Conservation (phyloP, 1,140 invertebrate species). For the Bombus polaris region DNA sequence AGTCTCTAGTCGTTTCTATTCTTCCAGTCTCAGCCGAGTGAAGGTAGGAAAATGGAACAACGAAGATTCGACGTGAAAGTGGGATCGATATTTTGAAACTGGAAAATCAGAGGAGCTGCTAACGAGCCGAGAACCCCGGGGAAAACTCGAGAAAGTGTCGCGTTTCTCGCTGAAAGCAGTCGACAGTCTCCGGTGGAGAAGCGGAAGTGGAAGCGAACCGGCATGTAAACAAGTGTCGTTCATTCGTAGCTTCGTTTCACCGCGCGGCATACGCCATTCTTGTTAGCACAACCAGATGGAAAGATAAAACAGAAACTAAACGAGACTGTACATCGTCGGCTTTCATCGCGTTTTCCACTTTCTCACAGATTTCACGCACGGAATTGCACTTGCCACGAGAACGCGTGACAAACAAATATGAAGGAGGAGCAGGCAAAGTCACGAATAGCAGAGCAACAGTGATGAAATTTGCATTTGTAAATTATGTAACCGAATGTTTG, state of each 20-base stretch:
- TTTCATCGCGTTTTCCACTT: background rate
- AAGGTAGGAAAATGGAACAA: background rate
- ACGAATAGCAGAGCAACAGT: background rate
- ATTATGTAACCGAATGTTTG: background rate
- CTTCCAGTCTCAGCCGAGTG: background rate
- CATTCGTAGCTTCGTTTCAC: slow-evolving; percentile 9
- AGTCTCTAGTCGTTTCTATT: too few species aligned
- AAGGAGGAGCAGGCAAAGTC: too few species aligned
- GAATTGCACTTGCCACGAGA: background rate
- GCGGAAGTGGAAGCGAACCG: background rate
- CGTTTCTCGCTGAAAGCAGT: background rate
- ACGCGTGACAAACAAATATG: background rate
- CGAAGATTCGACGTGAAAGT: background rate
- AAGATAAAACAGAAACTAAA: slow-evolving; percentile 30
- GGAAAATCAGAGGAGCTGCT: background rate
- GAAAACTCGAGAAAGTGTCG: background rate
- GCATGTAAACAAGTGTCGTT: slow-evolving; percentile 40
- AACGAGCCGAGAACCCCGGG: background rate
- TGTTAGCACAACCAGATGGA: slow-evolving; percentile 2
- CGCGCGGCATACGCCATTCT: background rate
- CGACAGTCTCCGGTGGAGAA: background rate
- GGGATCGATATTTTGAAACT: background rate
- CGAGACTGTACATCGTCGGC: background rate
- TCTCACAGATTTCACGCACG: background rate
- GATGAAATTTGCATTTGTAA: slow-evolving; percentile 26